phyloP scores from a whole-genome alignment of 2,888 invertebrate species.

The Hyalella azteca region DNA sequence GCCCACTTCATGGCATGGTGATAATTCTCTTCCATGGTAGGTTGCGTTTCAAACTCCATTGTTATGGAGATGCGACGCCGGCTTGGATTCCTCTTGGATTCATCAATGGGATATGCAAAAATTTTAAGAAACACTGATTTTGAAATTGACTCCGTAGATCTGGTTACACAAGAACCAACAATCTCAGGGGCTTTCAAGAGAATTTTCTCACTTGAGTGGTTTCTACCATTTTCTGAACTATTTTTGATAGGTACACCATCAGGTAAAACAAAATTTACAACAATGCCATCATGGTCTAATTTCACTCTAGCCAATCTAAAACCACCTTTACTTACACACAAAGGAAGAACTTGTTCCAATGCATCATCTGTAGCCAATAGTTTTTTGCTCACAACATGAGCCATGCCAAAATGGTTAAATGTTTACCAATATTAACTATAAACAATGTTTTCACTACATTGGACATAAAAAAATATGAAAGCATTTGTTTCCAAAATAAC shows the following conservation, averaged over 20 bases:
- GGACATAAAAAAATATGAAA: too few species aligned
- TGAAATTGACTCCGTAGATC: not conserved
- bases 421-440: too few species aligned
- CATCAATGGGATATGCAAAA: not conserved
- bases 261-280: not conserved
- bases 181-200: not conserved
- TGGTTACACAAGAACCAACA: not conserved
- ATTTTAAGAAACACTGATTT: not conserved
- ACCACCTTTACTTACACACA: not conserved
- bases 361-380: too few species aligned
- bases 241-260: not conserved
- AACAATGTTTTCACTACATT: too few species aligned
- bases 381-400: too few species aligned
- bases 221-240: not conserved
- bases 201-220: not conserved
- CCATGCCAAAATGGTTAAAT: too few species aligned
- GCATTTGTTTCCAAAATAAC: too few species aligned
- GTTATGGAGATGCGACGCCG: not conserved
- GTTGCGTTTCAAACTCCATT: not conserved
- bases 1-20: not conserved
- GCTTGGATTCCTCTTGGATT: conserved; percentile 3
- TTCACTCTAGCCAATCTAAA: not conserved
- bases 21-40: not conserved
- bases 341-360: not conserved
- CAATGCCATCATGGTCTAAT: not conserved